phyloP scores from a whole-genome alignment of 2,797 vertebrate species.

The Danio tinwini region DNA sequence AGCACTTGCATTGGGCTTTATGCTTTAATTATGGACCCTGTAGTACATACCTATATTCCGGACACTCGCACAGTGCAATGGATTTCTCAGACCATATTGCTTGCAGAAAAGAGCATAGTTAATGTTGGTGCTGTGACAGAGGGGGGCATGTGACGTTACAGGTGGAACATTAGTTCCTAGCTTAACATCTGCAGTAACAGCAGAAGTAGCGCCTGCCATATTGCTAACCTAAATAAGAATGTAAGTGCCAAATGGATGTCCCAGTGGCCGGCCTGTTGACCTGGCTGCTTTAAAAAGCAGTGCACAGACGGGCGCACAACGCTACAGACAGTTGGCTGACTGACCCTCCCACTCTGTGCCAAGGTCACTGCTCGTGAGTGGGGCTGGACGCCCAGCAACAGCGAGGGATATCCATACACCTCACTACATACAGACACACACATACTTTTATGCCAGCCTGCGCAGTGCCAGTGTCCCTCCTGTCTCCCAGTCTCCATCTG shows the following conservation, averaged over 20 bases:
- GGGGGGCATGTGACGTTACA: slow-evolving; percentile 9
- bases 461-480: slow-evolving; percentile 80
- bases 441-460: slow-evolving; percentile 70
- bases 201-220: slow-evolving; percentile 56
- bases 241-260: slow-evolving; percentile 57
- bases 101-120: slow-evolving; percentile 1
- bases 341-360: slow-evolving; percentile 73
- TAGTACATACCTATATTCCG: not conserved
- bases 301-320: slow-evolving; percentile 64
- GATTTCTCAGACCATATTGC: slow-evolving; percentile 33
- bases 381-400: slow-evolving; percentile 66
- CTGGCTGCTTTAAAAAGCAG: slow-evolving; percentile 64
- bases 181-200: slow-evolving; percentile 58
- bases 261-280: slow-evolving; percentile 61
- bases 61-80: not conserved
- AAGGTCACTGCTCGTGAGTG: slow-evolving; percentile 78
- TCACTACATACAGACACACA: slow-evolving; percentile 63
- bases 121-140: slow-evolving; percentile 4
- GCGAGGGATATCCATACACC: slow-evolving; percentile 68
- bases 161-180: slow-evolving; percentile 43
- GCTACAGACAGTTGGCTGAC: slow-evolving; percentile 74
- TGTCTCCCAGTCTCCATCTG: slow-evolving; percentile 84
- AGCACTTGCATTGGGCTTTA: not conserved
- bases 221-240: slow-evolving; percentile 61
- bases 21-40: not conserved